Percentiles rank a stretch among this genome's conserved stretches.
Evolutionary conservation across 2,888 invertebrate species (phyloP).

Genomic region (Watsonalla cultraria): DNA sequence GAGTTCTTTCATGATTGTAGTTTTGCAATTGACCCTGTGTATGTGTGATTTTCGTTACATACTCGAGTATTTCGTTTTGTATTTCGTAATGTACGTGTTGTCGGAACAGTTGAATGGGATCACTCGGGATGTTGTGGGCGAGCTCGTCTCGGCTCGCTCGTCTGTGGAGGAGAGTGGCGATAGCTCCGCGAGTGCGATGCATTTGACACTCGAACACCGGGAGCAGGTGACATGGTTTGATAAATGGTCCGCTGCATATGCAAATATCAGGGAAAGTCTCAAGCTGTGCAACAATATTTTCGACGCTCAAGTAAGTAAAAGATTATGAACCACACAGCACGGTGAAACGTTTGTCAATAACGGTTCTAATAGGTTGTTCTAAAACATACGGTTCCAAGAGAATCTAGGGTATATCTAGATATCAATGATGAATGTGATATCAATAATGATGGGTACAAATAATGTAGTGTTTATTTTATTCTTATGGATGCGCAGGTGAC

Average conservation of each 20-base stretch:
- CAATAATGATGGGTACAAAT: too few relatives aligned
- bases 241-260: slow-evolving; percentile 31
- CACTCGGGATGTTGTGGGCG: slow-evolving; percentile 16
- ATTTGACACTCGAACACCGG: not conserved
- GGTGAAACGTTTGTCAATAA: too few relatives aligned
- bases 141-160: slow-evolving; percentile 2
- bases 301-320: slow-evolving; percentile 25
- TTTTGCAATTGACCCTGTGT: slow-evolving; percentile 7
- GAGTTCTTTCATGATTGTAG: slow-evolving; percentile 1
- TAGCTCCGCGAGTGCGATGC: not conserved
- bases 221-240: slow-evolving; percentile 16
- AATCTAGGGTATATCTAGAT: too few relatives aligned
- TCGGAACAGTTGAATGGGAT: slow-evolving; percentile 30
- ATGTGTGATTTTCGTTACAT: slow-evolving; percentile 23
- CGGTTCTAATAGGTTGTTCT: too few relatives aligned
- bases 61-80: slow-evolving; percentile 25
- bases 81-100: slow-evolving; percentile 21
- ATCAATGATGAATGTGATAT: too few relatives aligned
- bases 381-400: too few relatives aligned
- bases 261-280: slow-evolving; percentile 24
- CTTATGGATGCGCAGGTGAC: slow-evolving; percentile 27
- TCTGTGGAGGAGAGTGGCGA: not conserved
- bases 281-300: slow-evolving; percentile 28
- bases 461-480: not conserved
- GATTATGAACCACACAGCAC: too few relatives aligned